Base-by-base conservation (phyloP, 2,888 invertebrate genomes). In the Onchidella celtica region DNA sequence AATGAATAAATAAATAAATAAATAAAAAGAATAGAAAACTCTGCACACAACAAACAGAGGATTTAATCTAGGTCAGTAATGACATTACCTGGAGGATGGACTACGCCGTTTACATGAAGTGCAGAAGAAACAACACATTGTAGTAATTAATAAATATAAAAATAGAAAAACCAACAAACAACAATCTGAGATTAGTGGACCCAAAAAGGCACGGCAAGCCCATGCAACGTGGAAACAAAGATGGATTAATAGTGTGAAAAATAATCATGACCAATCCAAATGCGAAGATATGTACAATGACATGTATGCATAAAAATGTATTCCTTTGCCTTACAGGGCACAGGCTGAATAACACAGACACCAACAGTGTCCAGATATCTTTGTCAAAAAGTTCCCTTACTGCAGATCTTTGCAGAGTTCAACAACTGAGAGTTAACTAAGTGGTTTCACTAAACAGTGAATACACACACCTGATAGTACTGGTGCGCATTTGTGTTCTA, bases 151-250 rank as follows among this genome's bases (percentile, higher is more conserved):
- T 63, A 74, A 40, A 63, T 74, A 74, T 74, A 74, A 40, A 74
- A 63, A 63, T 59, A 61, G 38, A 38, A 74, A 73, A 68, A 68
- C 68, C 68, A 72, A 72, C 72, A 66, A 77, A 76, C 76, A 76
- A 68, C 76, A 79, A 68, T 78, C 69, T 69, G 69, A 72, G 79
- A 79, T 79, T 79, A 79, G 79, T 79, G 79, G 79, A 79, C 79
- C 79, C 79, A 70, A 72, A 66, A 79, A 79, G 79, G 79, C 79
- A 79, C 72, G 72, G 40, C 79, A 79, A 79, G 70, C 79, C 79
- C 79, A 79, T 79, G 79, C 79, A 79, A 63, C 32, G 79, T 79
- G 65, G 72, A 70, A 79, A 79, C 59, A n/a, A 76, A 47, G 34
- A 32, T 21, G 2, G 65, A 75, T 24, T 75, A 75, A 75, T 61